Conservation (phyloP, 2,888 invertebrate genomes). For the Eudemis profundana region DNA sequence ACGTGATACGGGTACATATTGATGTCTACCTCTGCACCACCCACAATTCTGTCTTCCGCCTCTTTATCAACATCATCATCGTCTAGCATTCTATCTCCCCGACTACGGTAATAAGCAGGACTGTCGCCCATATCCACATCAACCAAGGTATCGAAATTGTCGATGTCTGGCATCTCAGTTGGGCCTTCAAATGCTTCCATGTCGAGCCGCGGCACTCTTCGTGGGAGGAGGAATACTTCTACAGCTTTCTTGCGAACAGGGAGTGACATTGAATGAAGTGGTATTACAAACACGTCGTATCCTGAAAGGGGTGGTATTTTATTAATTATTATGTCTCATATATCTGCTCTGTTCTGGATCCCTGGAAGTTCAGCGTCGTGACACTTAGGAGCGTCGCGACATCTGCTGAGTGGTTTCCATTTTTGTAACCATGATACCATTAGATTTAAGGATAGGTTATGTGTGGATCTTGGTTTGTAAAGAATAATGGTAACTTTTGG, state of each 20-base stretch:
- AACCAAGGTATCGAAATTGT: conserved; percentile 61
- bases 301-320: conserved; percentile 58
- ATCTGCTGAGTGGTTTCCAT: too few species aligned
- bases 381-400: too few species aligned
- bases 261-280: conserved; percentile 58
- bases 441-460: too few species aligned
- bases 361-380: too few species aligned
- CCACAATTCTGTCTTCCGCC: conserved; percentile 73
- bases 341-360: too few species aligned
- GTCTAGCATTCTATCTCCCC: conserved; percentile 38
- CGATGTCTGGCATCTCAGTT: conserved; percentile 65
- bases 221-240: not conserved
- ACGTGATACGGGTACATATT: conserved; percentile 78
- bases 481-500: too few species aligned
- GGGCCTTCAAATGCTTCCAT: conserved; percentile 68
- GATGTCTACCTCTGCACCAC: conserved; percentile 74
- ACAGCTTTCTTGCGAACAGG: conserved; percentile 33
- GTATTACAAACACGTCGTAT: conserved; percentile 69
- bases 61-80: conserved; percentile 47
- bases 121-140: conserved; percentile 47
- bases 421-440: too few species aligned
- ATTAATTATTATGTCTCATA: too few species aligned
- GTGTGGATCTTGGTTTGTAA: too few species aligned
- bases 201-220: conserved; percentile 57
- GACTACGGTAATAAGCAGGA: conserved; percentile 3